These are phyloP conservation scores for Melanostigma gelatinosum DNA, from an alignment of 2,113 vertebrate species.

Conservation along the genomic window DNA sequence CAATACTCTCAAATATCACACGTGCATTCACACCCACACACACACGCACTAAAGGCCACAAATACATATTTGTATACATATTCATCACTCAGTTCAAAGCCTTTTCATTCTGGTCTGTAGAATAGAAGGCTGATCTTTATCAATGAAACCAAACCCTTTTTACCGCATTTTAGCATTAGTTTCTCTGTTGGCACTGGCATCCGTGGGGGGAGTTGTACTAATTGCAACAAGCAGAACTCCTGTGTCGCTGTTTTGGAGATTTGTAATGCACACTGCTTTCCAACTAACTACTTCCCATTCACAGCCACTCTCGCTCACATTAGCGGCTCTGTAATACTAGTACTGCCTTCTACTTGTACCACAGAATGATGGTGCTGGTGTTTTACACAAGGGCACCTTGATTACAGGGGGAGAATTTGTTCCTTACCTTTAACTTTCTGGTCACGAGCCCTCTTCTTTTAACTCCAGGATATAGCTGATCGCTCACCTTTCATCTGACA, in stretches of 20 bases:
- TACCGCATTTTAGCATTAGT: constrained; percentile 22
- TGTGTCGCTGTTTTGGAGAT: constrained; percentile 40
- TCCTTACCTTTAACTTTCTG: constrained; percentile 4
- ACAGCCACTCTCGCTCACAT: constrained; percentile 17
- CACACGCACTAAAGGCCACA: constrained; percentile 8
- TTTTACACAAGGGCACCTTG: constrained; percentile 35
- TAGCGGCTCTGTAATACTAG: constrained; percentile 10
- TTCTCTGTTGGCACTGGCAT: constrained; percentile 11
- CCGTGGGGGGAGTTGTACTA: constrained; percentile 15
- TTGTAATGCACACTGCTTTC: constrained; percentile 3
- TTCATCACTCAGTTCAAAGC: constrained; percentile 24
- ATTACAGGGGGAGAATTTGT: constrained; percentile 10
- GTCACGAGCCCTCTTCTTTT: background rate
- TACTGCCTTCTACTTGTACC: background rate
- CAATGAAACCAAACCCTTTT: constrained; percentile 42
- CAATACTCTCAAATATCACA: constrained; percentile 39
- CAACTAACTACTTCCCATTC: constrained; percentile 15
- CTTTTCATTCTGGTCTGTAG: constrained; percentile 12
- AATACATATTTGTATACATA: constrained; percentile 15
- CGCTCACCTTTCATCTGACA: constrained; percentile 27
- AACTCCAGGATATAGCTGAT: constrained; percentile 22
- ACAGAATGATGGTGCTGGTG: constrained; percentile 12
- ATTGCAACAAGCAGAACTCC: constrained; percentile 22
- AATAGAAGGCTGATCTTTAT: constrained; percentile 48
- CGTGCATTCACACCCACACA: constrained; percentile 2